Evolutionary conservation across 2,113 vertebrate genomes (phyloP).

Genomic region (Leptobrachium leishanense): DNA sequence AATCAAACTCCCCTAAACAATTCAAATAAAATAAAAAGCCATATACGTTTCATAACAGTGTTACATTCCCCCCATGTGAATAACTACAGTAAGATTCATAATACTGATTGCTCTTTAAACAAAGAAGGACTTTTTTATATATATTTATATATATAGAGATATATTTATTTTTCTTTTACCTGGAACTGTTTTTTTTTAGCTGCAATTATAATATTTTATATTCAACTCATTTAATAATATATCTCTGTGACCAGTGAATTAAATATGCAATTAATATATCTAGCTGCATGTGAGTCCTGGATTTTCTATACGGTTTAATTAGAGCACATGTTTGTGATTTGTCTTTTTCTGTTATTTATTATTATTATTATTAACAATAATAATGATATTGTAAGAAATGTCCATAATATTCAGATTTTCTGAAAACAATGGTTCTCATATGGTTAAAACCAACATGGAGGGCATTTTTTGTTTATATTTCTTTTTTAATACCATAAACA

Average conservation of each 20-base stretch:
- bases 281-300: too few relatives aligned
- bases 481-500: too few relatives aligned
- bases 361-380: too few relatives aligned
- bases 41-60: slow-evolving; percentile 9
- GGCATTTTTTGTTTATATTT: too few relatives aligned
- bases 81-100: slow-evolving; percentile 18
- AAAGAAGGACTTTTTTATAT: not conserved
- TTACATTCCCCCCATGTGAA: not conserved
- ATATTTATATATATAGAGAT: not conserved
- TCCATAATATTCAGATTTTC: too few relatives aligned
- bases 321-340: too few relatives aligned
- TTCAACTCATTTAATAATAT: not conserved
- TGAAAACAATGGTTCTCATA: too few relatives aligned
- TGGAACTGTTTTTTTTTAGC: slow-evolving; percentile 4
- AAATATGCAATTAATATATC: not conserved
- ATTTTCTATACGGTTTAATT: too few relatives aligned
- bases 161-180: not conserved
- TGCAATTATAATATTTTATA: not conserved
- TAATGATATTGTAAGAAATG: too few relatives aligned
- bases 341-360: too few relatives aligned
- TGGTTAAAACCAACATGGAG: too few relatives aligned
- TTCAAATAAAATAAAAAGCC: slow-evolving; percentile 3
- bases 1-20: slow-evolving; percentile 26
- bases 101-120: slow-evolving; percentile 26
- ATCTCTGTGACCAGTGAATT: slow-evolving; percentile 11